These are phyloP conservation scores for Himalopsyche kuldschensis DNA, from an alignment of 2,888 invertebrate genomes.

Conservation along the genomic window DNA sequence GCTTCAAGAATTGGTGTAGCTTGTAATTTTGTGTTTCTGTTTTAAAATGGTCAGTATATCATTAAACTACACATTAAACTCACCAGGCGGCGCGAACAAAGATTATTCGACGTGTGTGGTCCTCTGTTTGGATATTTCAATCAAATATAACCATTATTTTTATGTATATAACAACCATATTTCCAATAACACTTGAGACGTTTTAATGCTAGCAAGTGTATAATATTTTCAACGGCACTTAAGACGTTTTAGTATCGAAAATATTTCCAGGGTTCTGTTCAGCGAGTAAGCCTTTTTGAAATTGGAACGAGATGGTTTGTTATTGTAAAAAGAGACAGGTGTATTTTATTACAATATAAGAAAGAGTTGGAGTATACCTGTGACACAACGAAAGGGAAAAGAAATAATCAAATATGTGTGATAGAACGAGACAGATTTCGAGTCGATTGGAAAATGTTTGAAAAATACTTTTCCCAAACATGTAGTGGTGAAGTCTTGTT, in stretches of 20 bases:
- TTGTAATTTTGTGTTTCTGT: slow-evolving; percentile 4
- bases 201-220: slow-evolving; percentile 7
- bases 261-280: neutral
- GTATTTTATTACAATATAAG: neutral
- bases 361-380: neutral
- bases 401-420: neutral
- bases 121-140: neutral
- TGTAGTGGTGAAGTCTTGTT: neutral
- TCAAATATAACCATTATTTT: neutral
- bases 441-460: neutral
- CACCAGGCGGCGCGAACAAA: slow-evolving; percentile 37
- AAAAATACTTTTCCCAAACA: neutral
- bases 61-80: slow-evolving; percentile 33
- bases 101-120: slow-evolving; percentile 38
- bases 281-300: slow-evolving; percentile 4
- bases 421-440: neutral
- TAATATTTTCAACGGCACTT: neutral
- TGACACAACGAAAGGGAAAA: neutral
- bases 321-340: slow-evolving; percentile 8
- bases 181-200: neutral
- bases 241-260: slow-evolving; percentile 2
- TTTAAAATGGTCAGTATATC: slow-evolving; percentile 27
- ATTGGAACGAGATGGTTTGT: slow-evolving; percentile 13
- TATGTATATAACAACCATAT: neutral
- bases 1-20: neutral